A percentile compares a stretch with the other conserved stretches of the same genome.
These are phyloP conservation scores for Morinoia aosen DNA, from an alignment of 2,888 invertebrate genomes.

Conservation along the genomic window DNA sequence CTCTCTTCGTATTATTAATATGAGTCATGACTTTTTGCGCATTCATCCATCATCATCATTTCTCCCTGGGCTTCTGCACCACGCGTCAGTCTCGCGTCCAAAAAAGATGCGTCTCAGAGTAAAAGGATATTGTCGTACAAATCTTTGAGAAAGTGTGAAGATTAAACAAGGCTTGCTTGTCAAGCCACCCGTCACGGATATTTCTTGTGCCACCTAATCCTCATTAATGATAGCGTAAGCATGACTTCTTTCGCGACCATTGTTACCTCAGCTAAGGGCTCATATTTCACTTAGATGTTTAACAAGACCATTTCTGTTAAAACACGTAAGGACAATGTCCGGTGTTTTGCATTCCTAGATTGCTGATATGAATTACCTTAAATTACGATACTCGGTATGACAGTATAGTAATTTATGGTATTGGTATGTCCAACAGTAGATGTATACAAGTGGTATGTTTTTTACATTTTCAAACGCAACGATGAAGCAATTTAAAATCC, in stretches of 20 bases:
- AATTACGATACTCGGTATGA: background rate
- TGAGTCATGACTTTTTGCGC: too few relatives aligned
- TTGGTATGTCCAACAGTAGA: background rate
- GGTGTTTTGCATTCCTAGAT: background rate
- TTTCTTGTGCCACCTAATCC: background rate
- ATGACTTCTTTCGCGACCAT: background rate
- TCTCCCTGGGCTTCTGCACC: background rate
- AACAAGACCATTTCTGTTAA: background rate
- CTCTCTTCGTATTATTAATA: too few relatives aligned
- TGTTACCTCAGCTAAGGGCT: background rate
- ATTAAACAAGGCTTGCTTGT: background rate
- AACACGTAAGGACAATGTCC: background rate
- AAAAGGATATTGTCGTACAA: background rate
- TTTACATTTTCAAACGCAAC: background rate
- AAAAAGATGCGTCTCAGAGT: background rate
- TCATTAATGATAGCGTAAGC: background rate
- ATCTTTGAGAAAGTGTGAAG: background rate
- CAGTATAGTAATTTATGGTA: background rate
- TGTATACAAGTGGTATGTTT: background rate
- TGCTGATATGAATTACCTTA: background rate
- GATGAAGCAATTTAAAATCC: background rate
- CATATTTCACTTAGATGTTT: background rate
- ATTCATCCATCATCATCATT: too few relatives aligned
- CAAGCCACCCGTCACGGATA: background rate
- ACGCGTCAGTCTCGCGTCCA: background rate